Base-by-base conservation (phyloP, 2,797 vertebrate genomes). In the Etheostoma perlongum region DNA sequence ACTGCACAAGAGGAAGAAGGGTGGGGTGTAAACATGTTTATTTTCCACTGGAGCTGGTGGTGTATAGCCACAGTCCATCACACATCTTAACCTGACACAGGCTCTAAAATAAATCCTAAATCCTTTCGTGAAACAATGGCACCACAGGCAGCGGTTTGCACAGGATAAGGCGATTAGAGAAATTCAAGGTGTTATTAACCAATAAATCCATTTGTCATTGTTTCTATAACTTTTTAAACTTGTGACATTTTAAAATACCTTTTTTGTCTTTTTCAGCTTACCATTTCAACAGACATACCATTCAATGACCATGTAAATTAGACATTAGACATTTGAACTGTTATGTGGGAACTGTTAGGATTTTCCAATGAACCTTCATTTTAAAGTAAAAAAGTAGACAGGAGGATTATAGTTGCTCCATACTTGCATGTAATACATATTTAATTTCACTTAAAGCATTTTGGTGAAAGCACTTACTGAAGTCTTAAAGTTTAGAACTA, bases 401-500 rank as follows among this genome's bases (percentile, higher is more conserved):
- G 42, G 27, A 55, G 15, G 23, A 19, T 52, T 48, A 5, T 8
- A 11, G 59, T 63, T 19, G 21, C 30, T 69, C 27, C 21, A 54
- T n/a, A 11, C 25, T 2, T 67, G 10, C 44, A 54, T 30, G 5
- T 6, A 49, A 69, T 15, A 7, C 1, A 49, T 44, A 9, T 23
- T n/a, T 33, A 12, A 48, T 8, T 53, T 6, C 33, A 63, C 9
- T 55, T 2, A 16, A 72, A 40, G 4, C 12, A 4, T 40, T 59
- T 46, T 40, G 0, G 6, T 66, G 15, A n/a, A 53, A 55, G n/a
- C 4, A 91, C 97, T 96, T 88, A 99, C 98, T 51, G 95, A 94
- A 10, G 93, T 77, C 15, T 80, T 92, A 79, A 96, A 96, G 44
- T 94, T 89, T 16, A 96, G 95, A 55, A 96, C 91, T 40, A 99